Percentiles rank a stretch among this genome's conserved stretches.
Conservation (phyloP, 2,113 vertebrate genomes). For the Eptatretus burgeri region DNA sequence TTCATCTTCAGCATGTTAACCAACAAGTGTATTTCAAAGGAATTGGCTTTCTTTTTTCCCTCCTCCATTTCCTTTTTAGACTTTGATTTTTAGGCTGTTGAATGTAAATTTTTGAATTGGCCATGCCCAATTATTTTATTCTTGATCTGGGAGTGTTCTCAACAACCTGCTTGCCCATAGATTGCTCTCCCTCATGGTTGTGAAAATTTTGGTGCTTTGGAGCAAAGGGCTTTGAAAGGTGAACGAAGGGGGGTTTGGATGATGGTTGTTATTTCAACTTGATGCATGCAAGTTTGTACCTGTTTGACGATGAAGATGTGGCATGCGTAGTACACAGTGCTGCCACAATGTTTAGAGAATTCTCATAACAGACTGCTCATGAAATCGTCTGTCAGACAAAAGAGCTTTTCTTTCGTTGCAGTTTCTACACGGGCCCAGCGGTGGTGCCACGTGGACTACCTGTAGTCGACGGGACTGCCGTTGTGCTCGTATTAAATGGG, state of each 20-base stretch:
- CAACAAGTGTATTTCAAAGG: too few relatives aligned
- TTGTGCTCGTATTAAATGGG: neutral
- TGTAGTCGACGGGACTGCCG: neutral
- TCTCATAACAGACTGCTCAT: neutral
- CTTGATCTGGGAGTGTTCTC: too few relatives aligned
- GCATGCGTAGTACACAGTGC: neutral
- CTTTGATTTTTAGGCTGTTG: too few relatives aligned
- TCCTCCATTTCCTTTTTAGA: too few relatives aligned
- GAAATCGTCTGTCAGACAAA: neutral
- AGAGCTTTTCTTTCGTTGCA: neutral
- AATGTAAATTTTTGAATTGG: too few relatives aligned
- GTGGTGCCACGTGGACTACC: slow-evolving; percentile 1
- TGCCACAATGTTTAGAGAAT: neutral
- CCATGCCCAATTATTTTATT: too few relatives aligned
- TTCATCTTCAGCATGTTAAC: too few relatives aligned
- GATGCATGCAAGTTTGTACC: neutral
- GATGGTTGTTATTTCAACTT: neutral
- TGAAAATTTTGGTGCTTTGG: too few relatives aligned
- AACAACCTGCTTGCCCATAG: too few relatives aligned
- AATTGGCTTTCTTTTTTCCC: too few relatives aligned
- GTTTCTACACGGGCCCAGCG: slow-evolving; percentile 1
- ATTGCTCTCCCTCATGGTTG: too few relatives aligned
- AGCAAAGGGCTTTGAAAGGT: neutral
- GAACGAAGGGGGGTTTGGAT: neutral
- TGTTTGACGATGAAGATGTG: neutral